These are phyloP conservation scores for Leptinotarsa rubiginosa DNA, from an alignment of 2,888 invertebrate genomes.

Conservation along the genomic window DNA sequence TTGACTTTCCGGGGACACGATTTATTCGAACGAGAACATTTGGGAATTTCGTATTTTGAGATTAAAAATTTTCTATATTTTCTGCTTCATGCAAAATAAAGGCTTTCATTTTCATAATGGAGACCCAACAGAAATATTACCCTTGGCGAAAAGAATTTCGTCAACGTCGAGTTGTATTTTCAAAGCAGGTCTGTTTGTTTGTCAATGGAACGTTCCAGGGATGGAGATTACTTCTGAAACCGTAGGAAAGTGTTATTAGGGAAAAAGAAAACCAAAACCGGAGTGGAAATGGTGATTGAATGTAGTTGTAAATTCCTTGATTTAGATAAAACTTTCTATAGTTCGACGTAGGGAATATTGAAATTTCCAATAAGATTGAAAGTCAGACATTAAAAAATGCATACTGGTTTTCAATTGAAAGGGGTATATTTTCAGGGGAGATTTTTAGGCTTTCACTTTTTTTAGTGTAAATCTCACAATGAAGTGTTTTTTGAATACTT, in stretches of 20 bases:
- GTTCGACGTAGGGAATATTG: too few relatives aligned
- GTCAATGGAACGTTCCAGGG: background rate
- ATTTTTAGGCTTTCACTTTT: too few relatives aligned
- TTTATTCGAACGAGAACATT: slow-evolving; percentile 17
- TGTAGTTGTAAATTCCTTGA: background rate
- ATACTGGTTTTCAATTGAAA: too few relatives aligned
- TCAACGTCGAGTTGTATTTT: slow-evolving; percentile 16
- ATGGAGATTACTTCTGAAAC: slow-evolving; percentile 3
- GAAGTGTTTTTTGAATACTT: too few relatives aligned
- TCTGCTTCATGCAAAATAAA: slow-evolving; percentile 12
- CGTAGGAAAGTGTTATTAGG: background rate
- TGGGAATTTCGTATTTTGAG: slow-evolving; percentile 9
- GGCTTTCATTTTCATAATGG: slow-evolving; percentile 16
- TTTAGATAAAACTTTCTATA: too few relatives aligned
- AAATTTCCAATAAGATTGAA: too few relatives aligned
- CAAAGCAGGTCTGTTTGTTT: slow-evolving; percentile 9
- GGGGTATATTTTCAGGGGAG: too few relatives aligned
- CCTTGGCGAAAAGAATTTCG: slow-evolving; percentile 19
- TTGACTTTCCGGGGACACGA: slow-evolving; percentile 29
- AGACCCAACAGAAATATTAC: slow-evolving; percentile 13
- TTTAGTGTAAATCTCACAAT: too few relatives aligned
- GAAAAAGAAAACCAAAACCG: background rate
- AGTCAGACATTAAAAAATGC: too few relatives aligned
- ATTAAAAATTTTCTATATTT: slow-evolving; percentile 21
- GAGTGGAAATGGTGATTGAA: background rate